Evolutionary conservation across 2,888 invertebrate genomes (phyloP), one percentile per base, ranked within the genome.

Genomic region (Torymus aiolomorphi): DNA sequence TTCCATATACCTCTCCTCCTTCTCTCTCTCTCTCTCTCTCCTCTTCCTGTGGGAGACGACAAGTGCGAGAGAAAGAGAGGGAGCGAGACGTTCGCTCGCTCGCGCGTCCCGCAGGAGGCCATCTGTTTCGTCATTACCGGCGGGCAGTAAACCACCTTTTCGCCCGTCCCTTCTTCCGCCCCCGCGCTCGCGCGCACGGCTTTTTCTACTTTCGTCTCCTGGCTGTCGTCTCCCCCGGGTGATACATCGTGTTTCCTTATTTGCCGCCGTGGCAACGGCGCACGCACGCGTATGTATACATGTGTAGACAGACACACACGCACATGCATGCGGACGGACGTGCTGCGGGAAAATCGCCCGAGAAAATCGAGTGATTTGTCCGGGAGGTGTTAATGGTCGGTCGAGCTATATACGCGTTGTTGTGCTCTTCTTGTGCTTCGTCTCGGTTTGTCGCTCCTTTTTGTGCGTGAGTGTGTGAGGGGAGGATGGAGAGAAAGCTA

Each of bases 321-420:
- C 31, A 42, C 42, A 42, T 42, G 1, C 8, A 42, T 59, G 59
- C n/a, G 11, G 18, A 14, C 85, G 88, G 87, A 89, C 89, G 89
- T 88, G 89, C 88, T 87, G 87, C 88, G 87, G 86, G 88, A 89
- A 89, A 90, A 89, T 89, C 88, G 88, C 85, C 87, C 86, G 87
- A 87, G 89, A 89, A 90, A 90, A 90, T 90, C 90, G 89, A 88
- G 90, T 90, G 90, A 90, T 90, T 90, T 90, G 90, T 90, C 89
- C 89, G 83, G 83, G 87, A 90, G 89, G 89, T 89, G 90, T 89
- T 90, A 89, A 90, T 88, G 89, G 87, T 82, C 80, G 77, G 73
- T 78, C 76, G 76, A 59, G 74, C 42, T 42, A 42, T 42, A 42
- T 42, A 42, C 42, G 42, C 51, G 20, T 67, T 67, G 11, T 59